Conservation (phyloP, 2,888 invertebrate genomes). For the Diogma glabrata region DNA sequence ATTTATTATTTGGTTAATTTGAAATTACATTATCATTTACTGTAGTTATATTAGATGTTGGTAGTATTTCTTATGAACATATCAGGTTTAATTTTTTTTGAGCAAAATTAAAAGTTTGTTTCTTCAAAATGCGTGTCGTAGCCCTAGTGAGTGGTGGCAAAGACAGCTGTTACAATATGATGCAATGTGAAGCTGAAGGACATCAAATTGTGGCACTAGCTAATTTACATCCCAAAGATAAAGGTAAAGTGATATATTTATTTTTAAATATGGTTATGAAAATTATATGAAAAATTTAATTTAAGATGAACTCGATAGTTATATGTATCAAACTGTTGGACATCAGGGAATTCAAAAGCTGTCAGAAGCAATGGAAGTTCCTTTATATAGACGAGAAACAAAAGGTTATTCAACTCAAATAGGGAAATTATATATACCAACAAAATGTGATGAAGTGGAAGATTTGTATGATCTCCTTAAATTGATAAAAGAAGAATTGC, state of each 20-base stretch:
- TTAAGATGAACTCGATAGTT: constrained; percentile 85
- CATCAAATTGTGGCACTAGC: constrained; percentile 90
- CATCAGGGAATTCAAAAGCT: constrained; percentile 87
- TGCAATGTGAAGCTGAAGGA: constrained; percentile 93
- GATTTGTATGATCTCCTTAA: constrained; percentile 77
- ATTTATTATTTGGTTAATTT: too few relatives aligned
- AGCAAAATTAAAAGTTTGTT: too few relatives aligned
- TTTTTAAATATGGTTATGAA: not conserved
- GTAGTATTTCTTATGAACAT: too few relatives aligned
- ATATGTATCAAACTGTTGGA: constrained; percentile 99
- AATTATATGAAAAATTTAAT: constrained; percentile 21
- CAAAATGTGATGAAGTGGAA: constrained; percentile 90
- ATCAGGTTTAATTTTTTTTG: too few relatives aligned
- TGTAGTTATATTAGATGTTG: too few relatives aligned
- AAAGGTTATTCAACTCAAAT: constrained; percentile 71
- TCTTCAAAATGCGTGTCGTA: constrained; percentile 72
- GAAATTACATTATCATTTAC: too few relatives aligned
- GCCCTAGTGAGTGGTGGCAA: constrained; percentile 95
- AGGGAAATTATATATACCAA: constrained; percentile 67
- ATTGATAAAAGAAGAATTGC: constrained; percentile 44
- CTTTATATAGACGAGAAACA: constrained; percentile 76
- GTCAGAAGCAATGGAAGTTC: constrained; percentile 87
- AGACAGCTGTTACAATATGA: constrained; percentile 98
- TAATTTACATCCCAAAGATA: constrained; percentile 78
- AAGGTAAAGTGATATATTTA: too few relatives aligned